Conservation (phyloP, 2,888 invertebrate species). For the Leucozona laternaria region DNA sequence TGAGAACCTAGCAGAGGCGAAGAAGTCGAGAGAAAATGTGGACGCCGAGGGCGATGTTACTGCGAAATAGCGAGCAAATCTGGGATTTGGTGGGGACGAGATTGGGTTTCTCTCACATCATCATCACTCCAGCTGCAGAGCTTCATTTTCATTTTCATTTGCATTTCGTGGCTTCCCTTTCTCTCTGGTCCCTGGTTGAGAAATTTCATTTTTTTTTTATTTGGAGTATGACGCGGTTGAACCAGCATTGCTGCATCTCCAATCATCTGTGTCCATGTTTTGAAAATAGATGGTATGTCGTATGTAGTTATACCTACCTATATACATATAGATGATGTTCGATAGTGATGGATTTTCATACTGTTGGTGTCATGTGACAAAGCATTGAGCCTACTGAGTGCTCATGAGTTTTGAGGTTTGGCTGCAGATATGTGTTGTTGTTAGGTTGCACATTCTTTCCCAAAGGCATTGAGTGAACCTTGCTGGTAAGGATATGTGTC, state of each 20-base stretch:
- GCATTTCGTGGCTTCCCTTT: conserved; percentile 38
- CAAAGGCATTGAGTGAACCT: conserved; percentile 36
- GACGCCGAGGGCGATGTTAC: conserved; percentile 33
- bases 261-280: conserved; percentile 46
- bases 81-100: conserved; percentile 24
- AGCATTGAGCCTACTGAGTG: conserved; percentile 51
- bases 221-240: conserved; percentile 43
- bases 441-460: conserved; percentile 41
- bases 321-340: background rate
- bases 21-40: conserved; percentile 14
- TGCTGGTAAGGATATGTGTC: background rate
- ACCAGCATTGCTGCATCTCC: conserved; percentile 13
- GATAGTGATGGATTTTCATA: conserved; percentile 28
- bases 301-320: background rate
- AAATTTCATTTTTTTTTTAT: conserved; percentile 56
- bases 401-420: conserved; percentile 55
- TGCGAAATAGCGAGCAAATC: background rate
- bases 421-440: background rate
- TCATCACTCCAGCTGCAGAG: conserved; percentile 32
- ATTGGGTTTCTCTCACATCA: conserved; percentile 37
- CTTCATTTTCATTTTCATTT: conserved; percentile 53
- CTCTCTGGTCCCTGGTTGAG: conserved; percentile 40
- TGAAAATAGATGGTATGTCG: conserved; percentile 33
- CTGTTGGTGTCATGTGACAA: conserved; percentile 65
- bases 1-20: conserved; percentile 37